phyloP scores from a whole-genome alignment of 2,888 invertebrate species.

The Harmothoe impar region DNA sequence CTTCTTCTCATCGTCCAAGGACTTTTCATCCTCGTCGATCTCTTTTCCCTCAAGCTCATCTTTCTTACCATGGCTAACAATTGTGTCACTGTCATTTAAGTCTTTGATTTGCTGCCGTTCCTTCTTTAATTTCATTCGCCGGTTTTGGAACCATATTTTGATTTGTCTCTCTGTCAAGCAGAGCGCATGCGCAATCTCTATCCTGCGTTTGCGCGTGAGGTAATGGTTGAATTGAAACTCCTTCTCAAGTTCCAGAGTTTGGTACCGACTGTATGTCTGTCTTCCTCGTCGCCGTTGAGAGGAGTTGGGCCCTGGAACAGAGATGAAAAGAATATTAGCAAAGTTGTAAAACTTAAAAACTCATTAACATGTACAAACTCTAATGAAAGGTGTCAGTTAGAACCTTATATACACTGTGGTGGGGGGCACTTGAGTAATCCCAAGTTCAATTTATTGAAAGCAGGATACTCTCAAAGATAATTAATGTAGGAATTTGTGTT shows the following conservation, averaged over 20 bases:
- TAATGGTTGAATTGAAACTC: constrained; percentile 99
- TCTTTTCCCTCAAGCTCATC: constrained; percentile 62
- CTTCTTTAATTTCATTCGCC: constrained; percentile 97
- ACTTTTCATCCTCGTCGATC: constrained; percentile 40
- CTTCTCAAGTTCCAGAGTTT: constrained; percentile 97
- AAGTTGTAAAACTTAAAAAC: too few species aligned
- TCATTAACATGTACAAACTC: too few species aligned
- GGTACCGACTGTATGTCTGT: constrained; percentile 98
- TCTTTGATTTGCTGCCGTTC: constrained; percentile 80
- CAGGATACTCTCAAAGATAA: too few species aligned
- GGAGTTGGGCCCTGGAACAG: constrained; percentile 80
- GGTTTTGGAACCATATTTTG: constrained; percentile 90
- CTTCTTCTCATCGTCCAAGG: constrained; percentile 56
- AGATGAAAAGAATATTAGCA: background rate
- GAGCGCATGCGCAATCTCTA: constrained; percentile 97
- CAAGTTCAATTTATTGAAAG: too few species aligned
- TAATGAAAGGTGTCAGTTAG: too few species aligned
- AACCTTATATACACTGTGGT: too few species aligned
- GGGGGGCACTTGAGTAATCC: too few species aligned
- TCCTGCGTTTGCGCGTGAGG: constrained; percentile 96
- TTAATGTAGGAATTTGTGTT: too few species aligned
- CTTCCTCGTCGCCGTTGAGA: constrained; percentile 88
- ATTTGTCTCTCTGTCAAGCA: constrained; percentile 97
- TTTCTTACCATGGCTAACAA: constrained; percentile 47
- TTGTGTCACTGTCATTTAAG: constrained; percentile 74